Percentiles rank a stretch among this genome's conserved stretches.
phyloP scores from a whole-genome alignment of 2,113 vertebrate species.

The Gymnobelideus leadbeateri region DNA sequence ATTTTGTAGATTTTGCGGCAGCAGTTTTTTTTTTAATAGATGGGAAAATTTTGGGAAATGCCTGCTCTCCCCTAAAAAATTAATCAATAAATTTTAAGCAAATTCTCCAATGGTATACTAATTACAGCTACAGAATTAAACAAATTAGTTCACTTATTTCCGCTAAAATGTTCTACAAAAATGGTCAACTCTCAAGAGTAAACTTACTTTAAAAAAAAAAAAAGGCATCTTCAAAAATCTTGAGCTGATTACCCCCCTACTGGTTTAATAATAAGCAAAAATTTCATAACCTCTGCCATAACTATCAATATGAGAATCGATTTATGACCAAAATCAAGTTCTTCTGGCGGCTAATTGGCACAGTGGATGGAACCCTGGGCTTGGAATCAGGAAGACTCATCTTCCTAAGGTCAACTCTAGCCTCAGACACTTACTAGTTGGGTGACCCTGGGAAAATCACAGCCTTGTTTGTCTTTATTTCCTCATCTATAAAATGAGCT shows the following conservation, averaged over 20 bases:
- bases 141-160: background rate
- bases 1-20: background rate
- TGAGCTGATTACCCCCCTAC: slow-evolving; percentile 76
- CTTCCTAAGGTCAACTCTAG: too few species aligned
- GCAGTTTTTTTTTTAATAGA: background rate
- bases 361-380: too few species aligned
- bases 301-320: background rate
- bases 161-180: background rate
- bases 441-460: too few species aligned
- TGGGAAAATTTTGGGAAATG: background rate
- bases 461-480: too few species aligned
- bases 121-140: background rate
- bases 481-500: too few species aligned
- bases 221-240: slow-evolving; percentile 34
- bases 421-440: too few species aligned
- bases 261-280: slow-evolving; percentile 61
- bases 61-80: background rate
- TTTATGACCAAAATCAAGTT: background rate
- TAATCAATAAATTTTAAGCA: background rate
- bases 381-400: too few species aligned
- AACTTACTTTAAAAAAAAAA: slow-evolving; percentile 23
- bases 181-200: background rate
- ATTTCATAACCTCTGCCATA: background rate
- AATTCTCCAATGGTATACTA: background rate
- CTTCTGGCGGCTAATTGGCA: too few species aligned